Evolutionary conservation across 1,140 invertebrate genomes (phyloP).

Genomic region (Drosophila kanapiae): DNA sequence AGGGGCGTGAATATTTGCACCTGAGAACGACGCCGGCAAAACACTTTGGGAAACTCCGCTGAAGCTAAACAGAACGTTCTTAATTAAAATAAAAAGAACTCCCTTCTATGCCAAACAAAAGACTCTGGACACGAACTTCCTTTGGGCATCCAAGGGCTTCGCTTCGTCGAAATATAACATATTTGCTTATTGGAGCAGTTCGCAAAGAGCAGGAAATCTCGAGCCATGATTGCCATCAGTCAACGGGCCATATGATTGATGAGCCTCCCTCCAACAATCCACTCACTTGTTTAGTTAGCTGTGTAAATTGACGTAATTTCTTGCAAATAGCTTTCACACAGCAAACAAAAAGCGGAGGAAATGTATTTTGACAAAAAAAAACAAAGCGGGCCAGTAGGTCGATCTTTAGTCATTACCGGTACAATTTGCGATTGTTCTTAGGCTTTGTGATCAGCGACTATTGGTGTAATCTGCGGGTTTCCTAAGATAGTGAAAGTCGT

Average conservation of each 20-base stretch:
- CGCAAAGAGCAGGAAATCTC: conserved; percentile 59
- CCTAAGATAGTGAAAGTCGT: conserved; percentile 32
- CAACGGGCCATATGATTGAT: conserved; percentile 70
- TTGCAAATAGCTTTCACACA: conserved; percentile 45
- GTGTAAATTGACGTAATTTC: conserved; percentile 69
- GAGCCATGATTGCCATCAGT: conserved; percentile 49
- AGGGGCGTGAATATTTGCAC: conserved; percentile 53
- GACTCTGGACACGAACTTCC: conserved; percentile 62
- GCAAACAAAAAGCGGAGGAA: conserved; percentile 41
- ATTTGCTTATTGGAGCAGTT: conserved; percentile 71
- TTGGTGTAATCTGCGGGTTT: conserved; percentile 27
- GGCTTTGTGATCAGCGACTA: conserved; percentile 22
- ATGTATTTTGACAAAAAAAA: conserved; percentile 49
- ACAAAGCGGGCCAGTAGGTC: conserved; percentile 47
- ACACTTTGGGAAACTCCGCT: conserved; percentile 7
- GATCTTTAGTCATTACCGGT: conserved; percentile 56
- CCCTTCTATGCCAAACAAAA: conserved; percentile 45
- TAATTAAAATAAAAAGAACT: conserved; percentile 57
- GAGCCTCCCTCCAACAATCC: conserved; percentile 31
- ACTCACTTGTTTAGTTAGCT: conserved; percentile 42
- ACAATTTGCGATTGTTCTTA: conserved; percentile 34
- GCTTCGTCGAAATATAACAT: conserved; percentile 39
- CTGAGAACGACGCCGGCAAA: conserved; percentile 28
- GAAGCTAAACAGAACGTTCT: conserved; percentile 7
- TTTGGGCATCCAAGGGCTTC: conserved; percentile 17